Evolutionary conservation across 2,888 invertebrate genomes (phyloP).

Genomic region (Octodonta nipae): DNA sequence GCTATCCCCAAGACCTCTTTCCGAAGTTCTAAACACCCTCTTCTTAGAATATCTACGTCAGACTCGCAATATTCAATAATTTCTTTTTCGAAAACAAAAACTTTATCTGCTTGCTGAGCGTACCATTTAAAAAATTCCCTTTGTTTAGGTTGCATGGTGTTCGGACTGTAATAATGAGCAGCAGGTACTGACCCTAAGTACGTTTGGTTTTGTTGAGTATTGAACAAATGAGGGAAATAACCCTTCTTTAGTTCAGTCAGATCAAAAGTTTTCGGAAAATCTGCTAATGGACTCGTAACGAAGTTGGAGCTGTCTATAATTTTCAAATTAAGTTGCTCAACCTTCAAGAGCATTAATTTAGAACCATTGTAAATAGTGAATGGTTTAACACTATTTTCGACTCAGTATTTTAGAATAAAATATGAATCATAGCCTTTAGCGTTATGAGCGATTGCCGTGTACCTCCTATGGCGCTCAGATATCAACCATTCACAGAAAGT

Average conservation of each 20-base stretch:
- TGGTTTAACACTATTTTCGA: constrained; percentile 5
- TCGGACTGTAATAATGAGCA: constrained; percentile 6
- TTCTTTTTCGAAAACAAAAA: not conserved
- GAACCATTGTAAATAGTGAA: constrained; percentile 5
- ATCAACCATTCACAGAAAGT: constrained; percentile 5
- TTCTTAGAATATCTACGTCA: constrained; percentile 4
- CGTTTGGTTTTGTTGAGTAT: constrained; percentile 9
- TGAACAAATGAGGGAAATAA: constrained; percentile 17
- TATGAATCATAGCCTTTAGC: constrained; percentile 4
- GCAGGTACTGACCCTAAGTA: constrained; percentile 10
- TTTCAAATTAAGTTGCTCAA: too few species aligned
- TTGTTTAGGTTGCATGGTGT: constrained; percentile 5
- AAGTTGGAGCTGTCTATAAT: too few species aligned
- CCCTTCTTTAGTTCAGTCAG: constrained; percentile 6
- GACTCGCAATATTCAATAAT: constrained; percentile 2
- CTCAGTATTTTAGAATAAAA: constrained; percentile 7
- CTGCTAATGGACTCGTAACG: not conserved
- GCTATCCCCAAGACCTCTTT: constrained; percentile 1
- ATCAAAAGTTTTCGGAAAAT: constrained; percentile 4
- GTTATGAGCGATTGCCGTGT: constrained; percentile 5
- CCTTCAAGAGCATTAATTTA: constrained; percentile 6
- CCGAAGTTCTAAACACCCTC: constrained; percentile 3
- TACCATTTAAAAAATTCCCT: too few species aligned
- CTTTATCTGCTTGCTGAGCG: too few species aligned
- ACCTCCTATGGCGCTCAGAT: constrained; percentile 2